Conservation (phyloP, 1,140 invertebrate genomes). For the Sitophilus oryzae region DNA sequence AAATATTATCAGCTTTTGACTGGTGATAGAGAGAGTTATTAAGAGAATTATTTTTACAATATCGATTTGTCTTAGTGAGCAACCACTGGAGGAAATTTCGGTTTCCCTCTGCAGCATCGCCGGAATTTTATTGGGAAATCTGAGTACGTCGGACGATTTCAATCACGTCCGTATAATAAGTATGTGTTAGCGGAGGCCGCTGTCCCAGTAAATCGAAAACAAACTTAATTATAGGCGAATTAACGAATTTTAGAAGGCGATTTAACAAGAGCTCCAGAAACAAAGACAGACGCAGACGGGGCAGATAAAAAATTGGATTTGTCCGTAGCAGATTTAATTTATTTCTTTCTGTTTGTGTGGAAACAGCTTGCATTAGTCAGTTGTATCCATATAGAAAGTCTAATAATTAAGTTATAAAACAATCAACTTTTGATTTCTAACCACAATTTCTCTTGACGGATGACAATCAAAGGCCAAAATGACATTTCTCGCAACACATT, state of each 20-base stretch:
- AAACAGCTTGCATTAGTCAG: too few relatives aligned
- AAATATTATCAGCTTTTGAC: background rate
- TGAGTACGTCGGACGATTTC: constrained; percentile 20
- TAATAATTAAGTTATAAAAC: too few relatives aligned
- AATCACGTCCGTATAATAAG: constrained; percentile 22
- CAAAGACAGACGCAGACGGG: too few relatives aligned
- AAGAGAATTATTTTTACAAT: too few relatives aligned
- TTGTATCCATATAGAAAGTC: too few relatives aligned
- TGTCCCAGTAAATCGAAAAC: constrained; percentile 20
- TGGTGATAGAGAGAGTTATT: too few relatives aligned
- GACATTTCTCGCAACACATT: too few relatives aligned
- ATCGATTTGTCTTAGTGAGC: background rate
- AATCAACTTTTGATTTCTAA: too few relatives aligned
- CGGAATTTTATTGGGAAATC: constrained; percentile 22
- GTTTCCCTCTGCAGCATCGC: background rate
- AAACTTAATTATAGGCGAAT: constrained; percentile 24
- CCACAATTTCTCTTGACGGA: too few relatives aligned
- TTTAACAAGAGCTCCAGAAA: too few relatives aligned
- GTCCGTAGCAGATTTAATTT: constrained; percentile 6
- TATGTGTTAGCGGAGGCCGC: constrained; percentile 12
- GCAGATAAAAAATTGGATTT: constrained; percentile 8
- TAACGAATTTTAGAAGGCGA: constrained; percentile 15
- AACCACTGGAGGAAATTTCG: background rate
- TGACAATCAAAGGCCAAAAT: too few relatives aligned
- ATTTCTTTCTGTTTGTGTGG: too few relatives aligned